Base-by-base conservation (phyloP, 1,140 invertebrate genomes). In the Euglossa dilemma region DNA sequence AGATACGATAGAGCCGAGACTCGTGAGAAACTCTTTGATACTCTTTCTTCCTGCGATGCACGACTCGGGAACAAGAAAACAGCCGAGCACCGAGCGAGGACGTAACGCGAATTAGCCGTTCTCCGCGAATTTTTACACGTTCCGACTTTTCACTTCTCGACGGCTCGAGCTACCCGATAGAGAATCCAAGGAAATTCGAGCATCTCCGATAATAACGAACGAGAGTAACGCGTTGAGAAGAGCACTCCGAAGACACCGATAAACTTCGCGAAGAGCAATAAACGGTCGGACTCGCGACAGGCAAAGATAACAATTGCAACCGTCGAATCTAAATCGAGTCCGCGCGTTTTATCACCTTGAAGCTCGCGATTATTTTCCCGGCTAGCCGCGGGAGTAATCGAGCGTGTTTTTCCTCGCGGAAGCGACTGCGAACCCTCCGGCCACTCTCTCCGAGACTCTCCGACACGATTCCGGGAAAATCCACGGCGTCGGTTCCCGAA, bases 201-300 rank as follows among this genome's bases (percentile, higher is more conserved):
- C n/a, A n/a, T 36, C 36, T 36, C 1, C 36, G 43, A 45, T 23
- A 54, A 66, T n/a, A 25, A 52, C 47, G 25, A 43, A 11, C 50
- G 25, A 52, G 61, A n/a, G n/a, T 59, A 23, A 6, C 12, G 52
- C 3, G 36, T 6, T 47, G n/a, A n/a, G 54, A 66, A 66, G 45
- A 28, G 28, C 28, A 50, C 14, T 7, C 3, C 47, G 36, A 45
- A 66, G 59, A 77, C 28, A 57, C 36, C 54, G 43, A 54, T 66
- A 77, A 77, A 77, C 59, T n/a, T 77, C 61, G 14, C 56, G 18
- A 63, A 66, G 47, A 54, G 50, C 74, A 52, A 77, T 77, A 77
- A 77, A 77, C 61, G 28, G 20, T 5, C 36, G 11, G 25, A 50
- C 43, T 18, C n/a, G n/a, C 52, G 36, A 57, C 63, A 28, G 7